These are phyloP conservation scores for Tachysurus vachellii DNA, from an alignment of 2,113 vertebrate species.

Conservation along the genomic window DNA sequence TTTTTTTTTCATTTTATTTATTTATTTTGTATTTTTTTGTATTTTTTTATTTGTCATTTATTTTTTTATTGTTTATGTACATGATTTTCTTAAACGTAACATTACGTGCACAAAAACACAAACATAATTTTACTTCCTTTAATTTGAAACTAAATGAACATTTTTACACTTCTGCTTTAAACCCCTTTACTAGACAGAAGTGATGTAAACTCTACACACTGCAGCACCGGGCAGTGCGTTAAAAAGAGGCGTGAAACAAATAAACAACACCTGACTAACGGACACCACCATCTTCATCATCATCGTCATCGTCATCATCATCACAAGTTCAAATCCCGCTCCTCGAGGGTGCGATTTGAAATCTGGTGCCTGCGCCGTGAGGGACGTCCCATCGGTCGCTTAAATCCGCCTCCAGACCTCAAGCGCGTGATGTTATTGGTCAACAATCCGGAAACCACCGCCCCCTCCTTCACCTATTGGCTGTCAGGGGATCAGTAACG, in stretches of 20 bases:
- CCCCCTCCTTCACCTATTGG: slow-evolving; percentile 78
- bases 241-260: background rate
- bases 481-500: slow-evolving; percentile 87
- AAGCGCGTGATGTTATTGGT: slow-evolving; percentile 65
- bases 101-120: too few relatives aligned
- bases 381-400: slow-evolving; percentile 63
- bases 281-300: background rate
- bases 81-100: too few relatives aligned
- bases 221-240: background rate
- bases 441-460: slow-evolving; percentile 51
- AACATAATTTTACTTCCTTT: background rate
- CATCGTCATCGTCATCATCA: background rate
- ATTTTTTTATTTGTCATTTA: background rate
- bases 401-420: slow-evolving; percentile 66
- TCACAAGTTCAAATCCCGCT: slow-evolving; percentile 42
- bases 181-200: background rate
- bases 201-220: background rate
- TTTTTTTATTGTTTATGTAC: too few relatives aligned
- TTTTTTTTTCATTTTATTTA: too few relatives aligned
- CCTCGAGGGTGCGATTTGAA: background rate
- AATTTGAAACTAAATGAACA: too few relatives aligned
- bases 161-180: background rate
- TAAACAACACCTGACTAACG: background rate
- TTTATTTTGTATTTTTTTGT: background rate
- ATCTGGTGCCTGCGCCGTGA: slow-evolving; percentile 15